These are phyloP conservation scores for Charaxes varanes DNA, from an alignment of 1,140 invertebrate genomes.

Conservation along the genomic window DNA sequence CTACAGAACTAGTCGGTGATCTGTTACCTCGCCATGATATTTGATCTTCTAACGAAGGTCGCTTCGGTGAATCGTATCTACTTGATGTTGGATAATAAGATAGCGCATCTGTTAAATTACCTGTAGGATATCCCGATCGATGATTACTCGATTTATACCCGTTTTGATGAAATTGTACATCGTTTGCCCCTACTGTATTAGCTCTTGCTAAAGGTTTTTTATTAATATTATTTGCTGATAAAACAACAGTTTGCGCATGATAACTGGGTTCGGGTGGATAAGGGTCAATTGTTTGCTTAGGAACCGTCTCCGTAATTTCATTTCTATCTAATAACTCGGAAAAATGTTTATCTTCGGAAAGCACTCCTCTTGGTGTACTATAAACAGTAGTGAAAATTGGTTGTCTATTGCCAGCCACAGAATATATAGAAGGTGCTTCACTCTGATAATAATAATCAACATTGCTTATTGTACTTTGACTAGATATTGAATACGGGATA, in stretches of 20 bases:
- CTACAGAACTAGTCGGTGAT: constrained; percentile 77
- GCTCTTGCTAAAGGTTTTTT: constrained; percentile 65
- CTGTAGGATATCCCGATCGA: constrained; percentile 80
- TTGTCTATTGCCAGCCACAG: constrained; percentile 81
- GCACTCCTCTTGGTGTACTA: constrained; percentile 77
- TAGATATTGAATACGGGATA: constrained; percentile 35
- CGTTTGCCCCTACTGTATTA: constrained; percentile 74
- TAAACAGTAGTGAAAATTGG: constrained; percentile 82
- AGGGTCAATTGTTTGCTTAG: constrained; percentile 54
- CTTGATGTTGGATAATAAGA: constrained; percentile 84
- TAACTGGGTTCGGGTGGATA: constrained; percentile 73
- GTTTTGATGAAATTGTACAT: constrained; percentile 77
- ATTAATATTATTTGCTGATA: constrained; percentile 47
- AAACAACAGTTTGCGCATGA: constrained; percentile 73
- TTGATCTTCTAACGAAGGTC: constrained; percentile 75
- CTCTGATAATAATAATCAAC: constrained; percentile 76
- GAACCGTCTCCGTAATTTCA: constrained; percentile 71
- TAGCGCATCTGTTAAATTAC: constrained; percentile 83
- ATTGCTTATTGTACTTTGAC: constrained; percentile 44
- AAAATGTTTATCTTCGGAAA: constrained; percentile 77
- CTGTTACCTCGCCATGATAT: constrained; percentile 76
- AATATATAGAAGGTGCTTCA: constrained; percentile 83
- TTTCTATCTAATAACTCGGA: constrained; percentile 82
- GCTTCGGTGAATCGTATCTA: constrained; percentile 80
- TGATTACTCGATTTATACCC: constrained; percentile 79